A percentile compares a stretch with the other conserved stretches of the same genome.
These are phyloP conservation scores for Coracopsis vasa DNA, from an alignment of 2,113 vertebrate genomes.

Conservation along the genomic window DNA sequence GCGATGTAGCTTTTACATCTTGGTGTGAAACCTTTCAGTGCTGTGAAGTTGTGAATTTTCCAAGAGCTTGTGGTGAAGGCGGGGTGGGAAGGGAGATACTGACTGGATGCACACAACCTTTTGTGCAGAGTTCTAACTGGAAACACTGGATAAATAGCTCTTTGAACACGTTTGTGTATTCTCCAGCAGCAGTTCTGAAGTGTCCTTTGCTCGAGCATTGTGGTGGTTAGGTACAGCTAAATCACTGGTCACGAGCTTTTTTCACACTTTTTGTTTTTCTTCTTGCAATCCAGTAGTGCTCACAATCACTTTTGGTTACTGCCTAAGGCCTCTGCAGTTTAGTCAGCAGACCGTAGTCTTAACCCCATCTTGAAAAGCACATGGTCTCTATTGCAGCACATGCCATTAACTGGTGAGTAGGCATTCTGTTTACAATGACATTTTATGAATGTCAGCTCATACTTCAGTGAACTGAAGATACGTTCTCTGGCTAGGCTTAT, in stretches of 20 bases:
- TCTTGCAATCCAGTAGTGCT: constrained; percentile 76
- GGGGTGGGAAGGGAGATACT: constrained; percentile 44
- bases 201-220: constrained; percentile 62
- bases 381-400: constrained; percentile 80
- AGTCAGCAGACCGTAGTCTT: constrained; percentile 77
- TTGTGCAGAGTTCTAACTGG: constrained; percentile 51
- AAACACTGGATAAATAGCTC: constrained; percentile 17
- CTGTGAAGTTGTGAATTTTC: constrained; percentile 59
- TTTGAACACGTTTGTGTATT: constrained; percentile 55
- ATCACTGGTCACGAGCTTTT: constrained; percentile 71
- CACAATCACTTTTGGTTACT: constrained; percentile 72
- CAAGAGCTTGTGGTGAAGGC: constrained; percentile 39
- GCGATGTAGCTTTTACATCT: constrained; percentile 15
- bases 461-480: constrained; percentile 63
- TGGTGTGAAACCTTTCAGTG: constrained; percentile 38
- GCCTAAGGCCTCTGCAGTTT: constrained; percentile 78
- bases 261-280: constrained; percentile 65
- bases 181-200: constrained; percentile 68
- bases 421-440: constrained; percentile 65
- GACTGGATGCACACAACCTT: constrained; percentile 43
- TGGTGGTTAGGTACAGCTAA: constrained; percentile 62
- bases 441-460: constrained; percentile 69
- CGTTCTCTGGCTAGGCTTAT: constrained; percentile 67
- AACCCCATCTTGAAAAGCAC: constrained; percentile 78
- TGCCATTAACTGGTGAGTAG: constrained; percentile 82